phyloP scores from a whole-genome alignment of 1,140 invertebrate genomes.

The Homarus americanus region DNA sequence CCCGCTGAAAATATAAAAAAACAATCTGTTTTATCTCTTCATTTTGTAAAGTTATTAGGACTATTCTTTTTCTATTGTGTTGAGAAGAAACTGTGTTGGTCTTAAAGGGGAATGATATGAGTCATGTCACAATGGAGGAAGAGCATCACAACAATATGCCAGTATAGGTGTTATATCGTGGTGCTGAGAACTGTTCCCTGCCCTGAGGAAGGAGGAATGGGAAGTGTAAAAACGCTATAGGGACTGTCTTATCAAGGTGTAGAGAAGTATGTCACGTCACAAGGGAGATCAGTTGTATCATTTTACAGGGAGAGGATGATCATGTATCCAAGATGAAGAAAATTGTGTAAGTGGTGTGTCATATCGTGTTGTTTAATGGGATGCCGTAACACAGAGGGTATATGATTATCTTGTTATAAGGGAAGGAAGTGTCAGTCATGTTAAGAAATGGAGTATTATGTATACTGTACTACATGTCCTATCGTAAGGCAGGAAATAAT shows the following conservation, averaged over 20 bases:
- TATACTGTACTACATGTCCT: neutral
- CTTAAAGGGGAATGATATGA: too few relatives aligned
- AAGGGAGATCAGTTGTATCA: neutral
- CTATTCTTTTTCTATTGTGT: too few relatives aligned
- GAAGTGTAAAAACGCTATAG: too few relatives aligned
- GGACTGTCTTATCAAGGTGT: neutral
- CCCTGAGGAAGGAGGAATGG: too few relatives aligned
- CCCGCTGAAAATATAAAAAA: too few relatives aligned
- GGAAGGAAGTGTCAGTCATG: neutral
- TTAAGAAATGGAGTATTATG: neutral
- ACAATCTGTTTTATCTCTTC: too few relatives aligned
- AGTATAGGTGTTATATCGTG: too few relatives aligned
- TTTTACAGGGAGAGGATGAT: neutral
- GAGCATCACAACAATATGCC: too few relatives aligned
- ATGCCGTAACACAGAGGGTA: neutral
- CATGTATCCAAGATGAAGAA: neutral
- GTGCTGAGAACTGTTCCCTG: too few relatives aligned
- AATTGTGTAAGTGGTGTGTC: neutral
- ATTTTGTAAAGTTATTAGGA: too few relatives aligned
- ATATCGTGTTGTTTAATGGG: neutral
- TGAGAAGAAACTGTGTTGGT: too few relatives aligned
- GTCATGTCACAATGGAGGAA: too few relatives aligned
- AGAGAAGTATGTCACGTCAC: neutral
- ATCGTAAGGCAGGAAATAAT: neutral
- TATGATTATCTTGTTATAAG: neutral